Evolutionary conservation across 2,888 invertebrate species (phyloP), one percentile per base, ranked within the genome.

Genomic region (Diachrysia chrysitis): DNA sequence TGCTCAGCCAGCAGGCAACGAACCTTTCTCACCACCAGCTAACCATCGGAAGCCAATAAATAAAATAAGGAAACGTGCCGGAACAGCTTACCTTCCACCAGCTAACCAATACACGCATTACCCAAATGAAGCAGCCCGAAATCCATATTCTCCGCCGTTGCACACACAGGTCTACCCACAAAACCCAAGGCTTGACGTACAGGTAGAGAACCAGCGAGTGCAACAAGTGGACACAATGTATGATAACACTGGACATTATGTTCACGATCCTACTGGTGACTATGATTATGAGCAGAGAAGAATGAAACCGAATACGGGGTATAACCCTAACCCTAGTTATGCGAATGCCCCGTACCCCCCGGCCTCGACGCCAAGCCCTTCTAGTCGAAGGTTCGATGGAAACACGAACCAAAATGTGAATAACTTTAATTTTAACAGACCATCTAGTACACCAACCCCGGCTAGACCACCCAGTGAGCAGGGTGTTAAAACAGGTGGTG

Each of bases 401-500:
- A 89, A 86, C 66, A 82, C 86, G 81, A 92, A 91, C 82, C 92
- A 89, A 84, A 93, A 93, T 83, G 86, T 90, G 78, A 92, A 92
- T 87, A 91, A 89, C 79, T 93, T 84, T 83, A 93, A 91, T 78
- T 92, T 87, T 78, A 91, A 87, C 84, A 87, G 84, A 66, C 87
- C 88, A 56, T 78, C 85, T 64, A 86, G 90, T 61, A 87, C 91
- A n/a, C 79, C 89, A 35, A 71, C 88, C 42, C 84, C 87, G 14
- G 78, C 85, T 35, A 86, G 84, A 67, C 87, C 86, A 59, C 84
- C 85, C 60, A 90, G 85, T 73, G 84, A 93, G 32, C 78, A 69
- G 91, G 74, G 93, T 91, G 76, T 95, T 93, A 25, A 95, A 91
- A 85, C 96, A 94, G 63, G 92, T 92, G 82, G 96, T 96, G 73